Conservation (phyloP, 2,888 invertebrate genomes). For the Hesperia comma region DNA sequence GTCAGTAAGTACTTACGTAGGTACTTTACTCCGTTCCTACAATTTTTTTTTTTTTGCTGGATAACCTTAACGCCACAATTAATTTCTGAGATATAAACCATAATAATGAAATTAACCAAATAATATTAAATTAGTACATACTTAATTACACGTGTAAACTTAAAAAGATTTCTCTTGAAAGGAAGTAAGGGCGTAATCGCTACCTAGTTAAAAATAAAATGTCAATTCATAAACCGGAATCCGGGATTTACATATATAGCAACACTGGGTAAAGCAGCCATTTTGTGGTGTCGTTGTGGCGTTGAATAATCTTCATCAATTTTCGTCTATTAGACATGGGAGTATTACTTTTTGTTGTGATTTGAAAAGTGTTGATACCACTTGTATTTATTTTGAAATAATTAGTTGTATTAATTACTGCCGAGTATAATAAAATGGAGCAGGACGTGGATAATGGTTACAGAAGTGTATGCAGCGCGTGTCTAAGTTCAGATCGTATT, state of each 20-base stretch:
- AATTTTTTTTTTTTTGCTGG: too few species aligned
- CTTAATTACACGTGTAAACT: too few species aligned
- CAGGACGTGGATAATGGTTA: slow-evolving; percentile 69
- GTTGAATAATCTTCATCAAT: slow-evolving; percentile 66
- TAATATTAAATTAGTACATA: too few species aligned
- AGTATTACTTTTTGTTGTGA: slow-evolving; percentile 83
- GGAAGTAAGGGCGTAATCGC: too few species aligned
- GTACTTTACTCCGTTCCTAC: too few species aligned
- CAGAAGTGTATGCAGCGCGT: slow-evolving; percentile 66
- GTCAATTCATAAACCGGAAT: too few species aligned
- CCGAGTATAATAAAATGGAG: slow-evolving; percentile 61
- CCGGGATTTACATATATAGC: slow-evolving; percentile 40
- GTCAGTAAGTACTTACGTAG: too few species aligned
- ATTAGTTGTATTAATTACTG: slow-evolving; percentile 35
- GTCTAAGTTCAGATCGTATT: slow-evolving; percentile 71
- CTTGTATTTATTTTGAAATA: slow-evolving; percentile 20
- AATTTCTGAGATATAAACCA: too few species aligned
- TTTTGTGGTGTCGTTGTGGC: slow-evolving; percentile 80
- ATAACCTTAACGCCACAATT: too few species aligned
- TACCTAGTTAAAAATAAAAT: too few species aligned
- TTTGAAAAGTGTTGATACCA: slow-evolving; percentile 58
- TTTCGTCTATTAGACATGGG: slow-evolving; percentile 83
- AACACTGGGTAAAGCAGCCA: slow-evolving; percentile 78
- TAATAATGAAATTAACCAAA: too few species aligned
- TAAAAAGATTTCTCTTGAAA: too few species aligned